phyloP scores from a whole-genome alignment of 2,888 invertebrate species.

The Calameuta filiformis region DNA sequence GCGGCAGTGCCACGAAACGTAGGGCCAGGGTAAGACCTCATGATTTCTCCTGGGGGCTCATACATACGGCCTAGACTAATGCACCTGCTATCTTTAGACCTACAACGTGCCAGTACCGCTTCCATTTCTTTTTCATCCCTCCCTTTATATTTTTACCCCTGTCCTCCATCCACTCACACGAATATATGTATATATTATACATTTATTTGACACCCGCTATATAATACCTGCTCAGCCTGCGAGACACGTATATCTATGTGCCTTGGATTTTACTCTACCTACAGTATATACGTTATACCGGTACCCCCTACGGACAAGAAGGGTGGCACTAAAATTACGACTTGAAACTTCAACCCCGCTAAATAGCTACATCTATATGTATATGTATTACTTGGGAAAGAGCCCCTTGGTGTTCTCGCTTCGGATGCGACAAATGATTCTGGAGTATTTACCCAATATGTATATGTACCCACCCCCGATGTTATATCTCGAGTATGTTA shows the following conservation, averaged over 20 bases:
- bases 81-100: constrained; percentile 55
- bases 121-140: constrained; percentile 12
- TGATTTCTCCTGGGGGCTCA: constrained; percentile 62
- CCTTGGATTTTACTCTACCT: constrained; percentile 9
- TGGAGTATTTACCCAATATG: background rate
- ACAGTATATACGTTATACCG: constrained; percentile 14
- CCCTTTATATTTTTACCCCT: constrained; percentile 18
- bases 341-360: background rate
- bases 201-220: constrained; percentile 3
- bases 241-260: background rate
- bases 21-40: constrained; percentile 57
- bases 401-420: background rate
- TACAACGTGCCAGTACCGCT: constrained; percentile 16
- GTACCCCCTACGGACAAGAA: background rate
- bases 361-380: background rate
- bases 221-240: background rate
- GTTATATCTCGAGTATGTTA: background rate
- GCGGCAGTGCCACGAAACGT: constrained; percentile 20
- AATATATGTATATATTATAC: background rate
- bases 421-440: background rate
- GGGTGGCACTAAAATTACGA: background rate
- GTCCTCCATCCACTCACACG: background rate
- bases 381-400: background rate
- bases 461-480: background rate
- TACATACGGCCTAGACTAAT: constrained; percentile 55